These are phyloP conservation scores for Pollenia griseotomentosa DNA, from an alignment of 2,888 invertebrate species.

Conservation along the genomic window DNA sequence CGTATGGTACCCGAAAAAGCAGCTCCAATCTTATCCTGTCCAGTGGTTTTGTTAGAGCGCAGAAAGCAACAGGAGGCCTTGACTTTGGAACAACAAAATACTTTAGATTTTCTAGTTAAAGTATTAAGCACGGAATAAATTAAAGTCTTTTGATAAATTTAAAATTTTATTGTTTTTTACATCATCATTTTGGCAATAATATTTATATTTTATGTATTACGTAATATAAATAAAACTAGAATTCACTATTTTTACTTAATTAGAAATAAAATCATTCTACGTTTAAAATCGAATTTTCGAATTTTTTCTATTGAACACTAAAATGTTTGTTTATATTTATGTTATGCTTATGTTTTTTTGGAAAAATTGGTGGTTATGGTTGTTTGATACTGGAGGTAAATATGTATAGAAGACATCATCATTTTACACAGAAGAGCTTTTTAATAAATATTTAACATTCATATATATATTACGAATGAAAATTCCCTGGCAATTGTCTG, in stretches of 20 bases:
- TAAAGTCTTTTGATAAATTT: neutral
- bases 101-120: constrained; percentile 55
- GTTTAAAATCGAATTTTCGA: constrained; percentile 30
- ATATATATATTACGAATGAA: too few species aligned
- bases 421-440: constrained; percentile 13
- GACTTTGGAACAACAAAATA: constrained; percentile 63
- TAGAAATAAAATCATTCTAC: constrained; percentile 43
- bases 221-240: constrained; percentile 55
- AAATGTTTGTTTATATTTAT: neutral
- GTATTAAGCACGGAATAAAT: constrained; percentile 57
- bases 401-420: constrained; percentile 45
- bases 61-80: neutral
- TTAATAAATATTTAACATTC: neutral
- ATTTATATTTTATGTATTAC: constrained; percentile 29
- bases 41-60: constrained; percentile 62
- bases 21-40: constrained; percentile 76
- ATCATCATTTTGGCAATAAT: constrained; percentile 56
- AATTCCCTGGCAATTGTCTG: too few species aligned
- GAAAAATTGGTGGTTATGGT: constrained; percentile 66
- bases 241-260: constrained; percentile 48
- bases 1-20: constrained; percentile 83
- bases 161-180: constrained; percentile 26
- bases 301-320: constrained; percentile 67
- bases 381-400: constrained; percentile 48
- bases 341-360: neutral